Conservation (phyloP, 2,888 invertebrate species). For the Andrena hattorfiana region DNA sequence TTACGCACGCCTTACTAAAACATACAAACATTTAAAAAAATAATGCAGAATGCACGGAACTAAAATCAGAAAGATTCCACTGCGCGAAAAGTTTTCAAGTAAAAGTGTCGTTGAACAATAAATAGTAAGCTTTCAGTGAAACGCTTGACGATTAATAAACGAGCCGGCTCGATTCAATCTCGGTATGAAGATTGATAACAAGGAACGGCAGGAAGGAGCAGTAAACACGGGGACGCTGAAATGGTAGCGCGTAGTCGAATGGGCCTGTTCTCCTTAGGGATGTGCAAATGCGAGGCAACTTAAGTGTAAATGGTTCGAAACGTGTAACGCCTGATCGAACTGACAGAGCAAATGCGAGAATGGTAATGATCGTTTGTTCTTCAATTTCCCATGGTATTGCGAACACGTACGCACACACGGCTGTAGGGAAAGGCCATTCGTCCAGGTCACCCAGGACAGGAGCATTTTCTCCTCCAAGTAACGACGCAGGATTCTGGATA, state of each 20-base stretch:
- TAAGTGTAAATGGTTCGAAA: constrained; percentile 34
- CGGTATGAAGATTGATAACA: constrained; percentile 25
- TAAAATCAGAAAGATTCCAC: too few relatives aligned
- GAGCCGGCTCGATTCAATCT: background rate
- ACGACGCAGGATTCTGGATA: constrained; percentile 47
- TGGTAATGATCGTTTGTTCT: constrained; percentile 49
- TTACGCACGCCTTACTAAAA: too few relatives aligned
- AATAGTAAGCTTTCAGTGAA: too few relatives aligned
- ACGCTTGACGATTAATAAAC: too few relatives aligned
- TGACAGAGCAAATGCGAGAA: constrained; percentile 27
- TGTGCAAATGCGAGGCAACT: constrained; percentile 37
- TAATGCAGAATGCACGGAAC: too few relatives aligned
- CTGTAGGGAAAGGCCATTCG: constrained; percentile 34
- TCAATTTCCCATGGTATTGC: constrained; percentile 50
- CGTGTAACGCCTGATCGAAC: constrained; percentile 21
- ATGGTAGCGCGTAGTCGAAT: constrained; percentile 13
- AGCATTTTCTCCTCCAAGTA: constrained; percentile 47
- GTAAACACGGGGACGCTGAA: constrained; percentile 18
- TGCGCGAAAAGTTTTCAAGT: too few relatives aligned
- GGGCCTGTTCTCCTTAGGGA: constrained; percentile 13
- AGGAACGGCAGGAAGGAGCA: constrained; percentile 3
- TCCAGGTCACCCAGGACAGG: constrained; percentile 32
- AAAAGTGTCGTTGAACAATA: too few relatives aligned
- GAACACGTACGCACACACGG: constrained; percentile 9
- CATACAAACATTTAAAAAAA: too few relatives aligned